phyloP scores from a whole-genome alignment of 2,888 invertebrate species.

The Clunio marinus region DNA sequence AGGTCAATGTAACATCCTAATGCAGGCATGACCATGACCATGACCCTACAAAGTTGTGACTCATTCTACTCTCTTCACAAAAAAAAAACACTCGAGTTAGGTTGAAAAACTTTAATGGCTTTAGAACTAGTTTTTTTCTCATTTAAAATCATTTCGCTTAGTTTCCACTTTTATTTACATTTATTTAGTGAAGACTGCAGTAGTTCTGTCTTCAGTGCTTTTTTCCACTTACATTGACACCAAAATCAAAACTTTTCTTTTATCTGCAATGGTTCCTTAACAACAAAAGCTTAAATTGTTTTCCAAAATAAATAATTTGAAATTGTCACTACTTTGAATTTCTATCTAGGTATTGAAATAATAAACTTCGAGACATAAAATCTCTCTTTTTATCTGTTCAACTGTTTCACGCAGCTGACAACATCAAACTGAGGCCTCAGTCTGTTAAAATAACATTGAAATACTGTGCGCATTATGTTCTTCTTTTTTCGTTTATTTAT shows the following conservation, averaged over 20 bases:
- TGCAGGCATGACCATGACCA: not conserved
- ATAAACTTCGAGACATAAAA: slow-evolving; percentile 1
- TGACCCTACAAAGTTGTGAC: not conserved
- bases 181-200: no score
- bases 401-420: slow-evolving; percentile 38
- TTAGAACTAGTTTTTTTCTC: not conserved
- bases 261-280: no score
- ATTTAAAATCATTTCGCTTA: not conserved
- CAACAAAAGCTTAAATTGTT: not conserved
- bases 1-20: not conserved
- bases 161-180: not conserved
- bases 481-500: slow-evolving; percentile 18
- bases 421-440: slow-evolving; percentile 34
- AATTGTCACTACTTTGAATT: not conserved
- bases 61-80: no score
- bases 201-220: not conserved
- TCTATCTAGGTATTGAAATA: not conserved
- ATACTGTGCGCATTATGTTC: slow-evolving; percentile 39
- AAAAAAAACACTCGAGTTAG: no score
- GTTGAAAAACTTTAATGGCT: not conserved
- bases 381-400: not conserved
- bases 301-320: not conserved
- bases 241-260: not conserved
- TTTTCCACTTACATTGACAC: slow-evolving; percentile 4
- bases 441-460: slow-evolving; percentile 37